A percentile compares a stretch with the other conserved stretches of the same genome.
Evolutionary conservation across 2,888 invertebrate genomes (phyloP).

Genomic region (Agrochola circellaris): DNA sequence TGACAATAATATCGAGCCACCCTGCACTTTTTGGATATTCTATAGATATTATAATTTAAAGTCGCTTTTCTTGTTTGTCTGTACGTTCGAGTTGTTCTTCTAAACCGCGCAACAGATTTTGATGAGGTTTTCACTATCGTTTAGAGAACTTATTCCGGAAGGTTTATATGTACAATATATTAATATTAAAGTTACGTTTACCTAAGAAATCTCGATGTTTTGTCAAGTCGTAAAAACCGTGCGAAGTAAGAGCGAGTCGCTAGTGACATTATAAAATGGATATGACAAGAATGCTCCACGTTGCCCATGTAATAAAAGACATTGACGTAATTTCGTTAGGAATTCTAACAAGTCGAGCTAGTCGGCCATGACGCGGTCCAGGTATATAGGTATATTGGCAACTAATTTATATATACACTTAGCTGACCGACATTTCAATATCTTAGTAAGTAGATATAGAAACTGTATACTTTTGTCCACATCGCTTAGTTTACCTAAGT

Average conservation of each 20-base stretch:
- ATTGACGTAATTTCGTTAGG: constrained; percentile 53
- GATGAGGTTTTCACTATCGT: no score
- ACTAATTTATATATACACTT: constrained; percentile 12
- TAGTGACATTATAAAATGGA: neutral
- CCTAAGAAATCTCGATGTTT: no score
- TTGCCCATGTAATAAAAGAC: constrained; percentile 9
- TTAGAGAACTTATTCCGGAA: no score
- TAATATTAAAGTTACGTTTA: no score
- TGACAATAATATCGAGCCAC: neutral
- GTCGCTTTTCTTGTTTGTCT: no score
- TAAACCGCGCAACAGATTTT: no score
- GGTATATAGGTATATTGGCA: constrained; percentile 35
- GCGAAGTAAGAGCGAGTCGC: no score
- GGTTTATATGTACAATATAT: no score
- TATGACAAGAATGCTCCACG: neutral
- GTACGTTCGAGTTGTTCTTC: no score
- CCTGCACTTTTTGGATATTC: neutral
- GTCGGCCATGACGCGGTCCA: constrained; percentile 60
- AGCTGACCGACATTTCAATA: constrained; percentile 55
- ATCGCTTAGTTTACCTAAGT: neutral
- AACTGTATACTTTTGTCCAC: constrained; percentile 11
- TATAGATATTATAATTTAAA: no score
- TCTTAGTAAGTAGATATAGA: constrained; percentile 8
- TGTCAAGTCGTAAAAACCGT: no score
- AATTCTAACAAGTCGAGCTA: constrained; percentile 53